Base-by-base conservation (phyloP, 2,797 vertebrate genomes). In the Takifugu ocellatus region DNA sequence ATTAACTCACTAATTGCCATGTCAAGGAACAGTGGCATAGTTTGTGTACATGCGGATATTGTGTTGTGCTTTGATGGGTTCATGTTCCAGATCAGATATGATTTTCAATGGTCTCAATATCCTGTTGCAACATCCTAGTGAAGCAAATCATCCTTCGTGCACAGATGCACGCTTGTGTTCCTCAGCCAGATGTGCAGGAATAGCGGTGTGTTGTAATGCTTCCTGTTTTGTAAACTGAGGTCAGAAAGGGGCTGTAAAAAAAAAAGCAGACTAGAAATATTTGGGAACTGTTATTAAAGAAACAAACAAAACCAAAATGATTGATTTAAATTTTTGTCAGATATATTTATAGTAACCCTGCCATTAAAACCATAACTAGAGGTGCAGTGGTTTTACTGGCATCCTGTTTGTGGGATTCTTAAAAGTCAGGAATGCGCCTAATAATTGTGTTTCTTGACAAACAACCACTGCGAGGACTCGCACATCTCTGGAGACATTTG, bases 171-270 rank as follows among this genome's bases (percentile, higher is more conserved):
- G 65, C 77, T 75, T 80, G 61, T 78, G 54, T 25, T 21, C 61
- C 26, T 48, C 9, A 75, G 82, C 85, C 85, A 88, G 85, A 88
- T 88, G 85, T 85, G 76, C 83, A 81, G 84, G 76, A 84, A 84
- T 47, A 54, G 51, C 66, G 64, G 70, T 54, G 47, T 86, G 79
- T 78, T 84, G 83, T 79, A 77, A 84, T 80, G 62, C 66, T 88
- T 88, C 88, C 88, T 88, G 88, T 89, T 88, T 84, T 86, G 76
- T 83, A 84, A 80, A 72, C 65, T 45, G 61, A 21, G 80, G 80
- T 85, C 78, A 79, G 43, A 49, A 49, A 72, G 51, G 56, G 56
- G 63, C 61, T 73, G 57, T 27, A 15, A 70, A 53, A 54, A 25
- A 0, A 42, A 16, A 33, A 33, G 61, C 36, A 39, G 3, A 47